Evolutionary conservation across 2,797 vertebrate genomes (phyloP), one percentile per base, ranked within the genome.

Genomic region (Argentina silus): DNA sequence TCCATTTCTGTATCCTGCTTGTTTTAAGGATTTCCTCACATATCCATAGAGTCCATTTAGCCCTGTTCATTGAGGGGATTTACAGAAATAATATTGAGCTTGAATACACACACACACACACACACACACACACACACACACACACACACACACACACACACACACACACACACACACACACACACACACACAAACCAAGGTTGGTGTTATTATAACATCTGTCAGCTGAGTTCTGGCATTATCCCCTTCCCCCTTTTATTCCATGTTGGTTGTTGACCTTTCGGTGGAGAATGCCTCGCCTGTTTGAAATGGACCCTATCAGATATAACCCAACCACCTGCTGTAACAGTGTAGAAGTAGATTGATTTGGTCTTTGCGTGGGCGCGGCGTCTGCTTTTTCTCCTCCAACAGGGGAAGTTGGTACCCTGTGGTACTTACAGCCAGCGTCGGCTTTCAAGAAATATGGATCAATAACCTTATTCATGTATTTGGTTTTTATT

Each of bases 311-410:
- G 23, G 23, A 53, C 23, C 65, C 65, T 67, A 50, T 36, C 48
- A 6, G 14, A 51, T 4, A 36, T 67, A 11, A 67, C 11, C 48
- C 21, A 21, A 19, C 47, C 47, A 36, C 45, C 47, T 21, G 19
- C 65, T 67, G 65, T 51, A 36, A 67, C 4, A 21, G 45, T 51
- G 65, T 51, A 21, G 21, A 67, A 51, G 47, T 36, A 23, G 45
- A 67, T 48, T 67, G 64, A 67, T 67, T 23, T 67, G 65, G 65
- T 67, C 65, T 67, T 50, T 67, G 65, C 65, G 47, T 67, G 21
- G 48, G 65, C 56, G 11, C 7, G 14, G 7, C 19, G 48, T 36
- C 47, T 67, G 19, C 21, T 67, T 15, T 67, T 51, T 9, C 59
- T 61, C 12, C 23, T 59, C 21, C 56, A 59, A 21, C 56, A 23